These are phyloP conservation scores for Herpetotheres cachinnans DNA, from an alignment of 2,113 vertebrate genomes.

Conservation along the genomic window DNA sequence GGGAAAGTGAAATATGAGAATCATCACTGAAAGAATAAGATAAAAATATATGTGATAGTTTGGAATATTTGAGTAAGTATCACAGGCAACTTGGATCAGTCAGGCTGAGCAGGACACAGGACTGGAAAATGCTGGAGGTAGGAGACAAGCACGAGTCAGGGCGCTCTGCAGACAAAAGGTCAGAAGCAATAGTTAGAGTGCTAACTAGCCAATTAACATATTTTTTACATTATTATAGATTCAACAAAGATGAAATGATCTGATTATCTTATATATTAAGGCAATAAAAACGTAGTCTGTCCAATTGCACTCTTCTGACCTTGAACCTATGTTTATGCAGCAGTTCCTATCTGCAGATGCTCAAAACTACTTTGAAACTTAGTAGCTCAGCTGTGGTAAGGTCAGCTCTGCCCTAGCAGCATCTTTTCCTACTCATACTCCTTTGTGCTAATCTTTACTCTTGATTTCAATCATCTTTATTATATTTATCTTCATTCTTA, in stretches of 20 bases:
- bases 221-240: slow-evolving; percentile 23
- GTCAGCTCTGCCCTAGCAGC: not conserved
- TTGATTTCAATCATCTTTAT: not conserved
- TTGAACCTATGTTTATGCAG: slow-evolving; percentile 21
- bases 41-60: not conserved
- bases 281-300: slow-evolving; percentile 38
- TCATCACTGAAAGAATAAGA: not conserved
- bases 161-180: slow-evolving; percentile 30
- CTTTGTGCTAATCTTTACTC: not conserved
- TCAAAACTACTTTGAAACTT: not conserved
- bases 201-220: slow-evolving; percentile 55
- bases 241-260: not conserved
- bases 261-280: slow-evolving; percentile 57
- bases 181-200: slow-evolving; percentile 33
- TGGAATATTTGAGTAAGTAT: not conserved
- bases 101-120: not conserved
- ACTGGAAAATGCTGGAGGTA: not conserved
- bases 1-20: not conserved
- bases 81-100: not conserved
- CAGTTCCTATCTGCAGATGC: not conserved
- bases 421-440: not conserved
- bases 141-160: not conserved
- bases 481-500: not conserved
- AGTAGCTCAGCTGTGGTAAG: not conserved
- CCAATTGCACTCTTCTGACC: slow-evolving; percentile 1